Base-by-base conservation (phyloP, 2,888 invertebrate genomes). In the Netelia inedita region DNA sequence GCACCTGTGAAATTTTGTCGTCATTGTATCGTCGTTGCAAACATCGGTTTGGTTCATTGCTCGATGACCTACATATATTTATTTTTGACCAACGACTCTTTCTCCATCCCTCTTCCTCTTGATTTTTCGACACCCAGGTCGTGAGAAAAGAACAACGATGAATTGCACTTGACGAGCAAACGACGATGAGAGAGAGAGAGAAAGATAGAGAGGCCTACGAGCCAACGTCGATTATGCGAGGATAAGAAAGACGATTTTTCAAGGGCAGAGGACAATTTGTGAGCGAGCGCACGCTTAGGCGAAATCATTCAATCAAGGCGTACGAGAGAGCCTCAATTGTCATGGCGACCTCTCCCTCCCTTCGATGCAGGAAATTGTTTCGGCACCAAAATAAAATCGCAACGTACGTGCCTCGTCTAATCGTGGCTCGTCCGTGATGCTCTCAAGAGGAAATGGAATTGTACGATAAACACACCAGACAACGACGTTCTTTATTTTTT, bases 1-100 rank as follows among this genome's bases (percentile, higher is more conserved):
- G 98, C 98, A 83, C 98, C 97, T 98, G 94, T 59, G 43, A 16
- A 46, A 23, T 43, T 68, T 35, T 5, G 3, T 59, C 73, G 43
- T 23, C 41, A 21, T 66, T 10, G 46, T 35, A 35, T 35, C 35
- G 10, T 16, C n/a, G 8, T 16, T 35, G 9, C 35, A 23, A 55
- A 19, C 19, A 19, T 59, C 59, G 41, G 11, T n/a, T 59, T 41
- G 6, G 43, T 28, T 10, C 2, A 1, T 2, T 35, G 11, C 50
- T 53, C 50, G 46, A 11, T 65, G 43, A 10, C 21, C 43, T 19
- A 43, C 55, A 35, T 11, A 72, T 21, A n/a, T 57, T 57, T 14
- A 19, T 16, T 69, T 19, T 19, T 50, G 46, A 41, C 21, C 16
- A 41, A 46, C 50, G n/a, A 68, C 1, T 14, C 19, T 1, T 11